Evolutionary conservation across 2,797 vertebrate species (phyloP), one percentile per base, ranked within the genome.

Genomic region (Gymnothorax javanicus): DNA sequence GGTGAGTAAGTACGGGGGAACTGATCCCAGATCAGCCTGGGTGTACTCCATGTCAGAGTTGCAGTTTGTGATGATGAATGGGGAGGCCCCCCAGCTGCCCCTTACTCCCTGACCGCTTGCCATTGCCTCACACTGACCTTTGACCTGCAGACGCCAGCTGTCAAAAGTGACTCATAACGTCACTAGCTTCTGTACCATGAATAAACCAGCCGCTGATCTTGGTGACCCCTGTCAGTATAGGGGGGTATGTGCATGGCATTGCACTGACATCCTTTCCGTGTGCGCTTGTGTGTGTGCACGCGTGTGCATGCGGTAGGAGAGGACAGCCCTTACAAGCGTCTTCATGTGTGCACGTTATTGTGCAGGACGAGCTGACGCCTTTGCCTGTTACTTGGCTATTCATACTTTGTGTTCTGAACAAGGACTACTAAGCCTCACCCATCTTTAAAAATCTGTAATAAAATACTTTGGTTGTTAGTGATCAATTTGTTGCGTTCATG

Each of bases 221-320:
- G 58, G 58, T 52, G 58, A 25, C 43, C 20, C 27, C 57, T 64
- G 58, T 81, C 57, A 6, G 58, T 9, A 20, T 73, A 58, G 57
- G 56, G 85, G 15, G 20, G 77, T 79, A 83, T 81, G 52, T 58
- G 86, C 86, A 86, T 71, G 86, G 79, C 59, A 54, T 86, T 15
- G 56, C 86, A 71, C 52, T 83, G 79, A 9, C 62, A 23, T 60
- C 59, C 75, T n/a, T 54, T 23, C 9, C 25, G 54, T 54, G 67
- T 69, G 23, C 69, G 60, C 43, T 64, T 77, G 75, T 81, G 85
- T 23, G 59, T 25, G 57, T 62, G 71, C 23, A 60, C 58, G 58
- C 58, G 79, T 25, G 57, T 59, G 54, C 25, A 25, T 58, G 75
- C 59, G 23, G 43, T 5, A 43, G 33, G 69, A 73, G 11, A 73